Base-by-base conservation (phyloP, 2,113 vertebrate genomes). In the Sapayoa aenigma region DNA sequence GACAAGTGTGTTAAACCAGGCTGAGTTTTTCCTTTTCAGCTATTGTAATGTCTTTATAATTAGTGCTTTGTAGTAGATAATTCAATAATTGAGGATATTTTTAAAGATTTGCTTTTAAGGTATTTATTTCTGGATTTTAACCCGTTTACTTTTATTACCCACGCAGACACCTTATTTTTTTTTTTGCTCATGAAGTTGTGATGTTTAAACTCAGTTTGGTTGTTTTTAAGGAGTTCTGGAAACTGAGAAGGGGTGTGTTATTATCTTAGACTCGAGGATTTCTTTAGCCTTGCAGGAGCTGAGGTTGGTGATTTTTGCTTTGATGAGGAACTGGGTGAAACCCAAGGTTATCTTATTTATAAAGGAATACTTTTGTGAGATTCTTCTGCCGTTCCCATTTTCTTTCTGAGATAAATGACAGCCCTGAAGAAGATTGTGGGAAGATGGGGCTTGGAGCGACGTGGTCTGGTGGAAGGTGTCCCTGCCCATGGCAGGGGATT, bases 141-240 rank as follows among this genome's bases (percentile, higher is more conserved):
- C 10, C 6, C 3, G 2, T 60, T 95, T 65, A 25, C 2, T 79
- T 73, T 65, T 60, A 27, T 56, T 59, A 24, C 39, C 24, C 53
- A 14, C 9, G 8, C n/a, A 31, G 59, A 9, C 8, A 39, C 1
- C 0, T 1, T 21, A 63, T 86, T 59, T 88, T 35, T 0, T 1
- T 24, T 66, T 87, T 59, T 89, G 39, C 30, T 68, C 4, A 22
- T 33, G 21, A 9, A 65, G 15, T 24, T 0, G 1, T 42, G 39
- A 39, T n/a, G 39, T 18, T 50, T 71, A n/a, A 77, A 71, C 31
- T 58, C 20, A 37, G 0, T 53, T 39, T 71, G 17, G 9, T 67
- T 78, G 19, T 55, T 84, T 95, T 80, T 75, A 30, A 55, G 46
- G 42, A 77, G 33, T 16, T 67, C 23, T 74, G 75, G 47, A 72